Evolutionary conservation across 1,140 invertebrate genomes (phyloP).

Genomic region (Battus philenor): DNA sequence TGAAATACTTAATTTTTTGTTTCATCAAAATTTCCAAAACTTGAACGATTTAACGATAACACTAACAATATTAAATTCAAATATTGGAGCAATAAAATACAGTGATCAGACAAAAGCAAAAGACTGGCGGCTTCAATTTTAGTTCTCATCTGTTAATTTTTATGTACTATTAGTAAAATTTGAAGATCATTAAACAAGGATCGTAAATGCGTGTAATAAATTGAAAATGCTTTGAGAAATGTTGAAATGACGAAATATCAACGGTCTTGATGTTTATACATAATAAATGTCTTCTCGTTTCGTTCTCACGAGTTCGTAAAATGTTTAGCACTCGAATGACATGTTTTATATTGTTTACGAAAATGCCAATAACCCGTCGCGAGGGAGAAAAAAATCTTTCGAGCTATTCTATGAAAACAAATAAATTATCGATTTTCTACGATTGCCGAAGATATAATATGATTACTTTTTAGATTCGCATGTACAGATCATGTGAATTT

Average conservation of each 20-base stretch:
- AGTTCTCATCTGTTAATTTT: background rate
- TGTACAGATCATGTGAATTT: too few species aligned
- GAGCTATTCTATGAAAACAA: conserved; percentile 7
- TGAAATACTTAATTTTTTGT: too few species aligned
- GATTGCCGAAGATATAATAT: too few species aligned
- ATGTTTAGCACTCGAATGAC: conserved; percentile 8
- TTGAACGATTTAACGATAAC: too few species aligned
- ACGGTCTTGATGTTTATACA: background rate
- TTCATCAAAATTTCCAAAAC: too few species aligned
- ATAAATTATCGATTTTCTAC: conserved; percentile 3
- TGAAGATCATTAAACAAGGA: background rate
- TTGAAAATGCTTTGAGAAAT: conserved; percentile 2
- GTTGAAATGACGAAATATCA: background rate
- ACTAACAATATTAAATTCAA: too few species aligned
- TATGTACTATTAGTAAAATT: background rate
- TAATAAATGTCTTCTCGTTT: conserved; percentile 2
- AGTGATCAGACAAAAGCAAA: too few species aligned
- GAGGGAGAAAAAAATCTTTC: conserved; percentile 6
- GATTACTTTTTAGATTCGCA: too few species aligned
- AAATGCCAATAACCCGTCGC: conserved; percentile 1
- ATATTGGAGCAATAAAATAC: too few species aligned
- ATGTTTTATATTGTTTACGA: conserved; percentile 14
- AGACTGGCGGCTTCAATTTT: background rate
- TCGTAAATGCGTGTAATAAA: background rate
- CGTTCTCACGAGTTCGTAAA: conserved; percentile 2